Percentiles rank a stretch among this genome's conserved stretches.
These are phyloP conservation scores for Ceuthmochares aereus DNA, from an alignment of 2,113 vertebrate species.

Conservation along the genomic window DNA sequence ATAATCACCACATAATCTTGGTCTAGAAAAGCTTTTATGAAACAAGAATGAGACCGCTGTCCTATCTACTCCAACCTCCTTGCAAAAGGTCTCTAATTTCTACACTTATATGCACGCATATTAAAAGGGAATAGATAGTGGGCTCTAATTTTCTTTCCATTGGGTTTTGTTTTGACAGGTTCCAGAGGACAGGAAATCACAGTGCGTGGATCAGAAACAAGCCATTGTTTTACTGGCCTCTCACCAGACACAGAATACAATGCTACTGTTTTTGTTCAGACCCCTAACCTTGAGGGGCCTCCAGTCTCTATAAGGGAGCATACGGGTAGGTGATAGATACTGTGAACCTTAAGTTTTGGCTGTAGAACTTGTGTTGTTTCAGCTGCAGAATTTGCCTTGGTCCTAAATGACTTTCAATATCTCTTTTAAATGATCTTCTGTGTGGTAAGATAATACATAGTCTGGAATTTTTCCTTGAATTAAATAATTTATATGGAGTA, in stretches of 20 bases:
- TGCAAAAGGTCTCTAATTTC: background rate
- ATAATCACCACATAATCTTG: background rate
- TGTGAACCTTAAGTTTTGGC: background rate
- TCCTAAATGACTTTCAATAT: background rate
- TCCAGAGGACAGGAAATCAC: constrained; percentile 93
- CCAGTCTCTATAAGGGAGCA: constrained; percentile 85
- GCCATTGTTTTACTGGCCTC: constrained; percentile 92
- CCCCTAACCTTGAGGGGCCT: constrained; percentile 93
- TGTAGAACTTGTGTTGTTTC: background rate
- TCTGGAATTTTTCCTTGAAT: background rate
- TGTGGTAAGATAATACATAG: background rate
- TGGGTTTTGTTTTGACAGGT: constrained; percentile 59
- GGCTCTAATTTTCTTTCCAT: background rate
- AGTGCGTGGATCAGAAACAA: constrained; percentile 88
- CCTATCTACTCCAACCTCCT: background rate
- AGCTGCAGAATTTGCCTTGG: background rate
- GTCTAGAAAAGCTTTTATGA: background rate
- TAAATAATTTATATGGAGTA: background rate
- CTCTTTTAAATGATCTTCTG: background rate
- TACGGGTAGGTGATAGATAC: constrained; percentile 80
- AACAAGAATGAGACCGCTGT: background rate
- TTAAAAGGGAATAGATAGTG: background rate
- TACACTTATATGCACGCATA: background rate
- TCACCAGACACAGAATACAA: constrained; percentile 88
- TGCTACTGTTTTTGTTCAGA: constrained; percentile 91